A percentile compares a stretch with the other conserved stretches of the same genome.
Conservation (phyloP, 2,888 invertebrate species). For the Thalpophila matura region DNA sequence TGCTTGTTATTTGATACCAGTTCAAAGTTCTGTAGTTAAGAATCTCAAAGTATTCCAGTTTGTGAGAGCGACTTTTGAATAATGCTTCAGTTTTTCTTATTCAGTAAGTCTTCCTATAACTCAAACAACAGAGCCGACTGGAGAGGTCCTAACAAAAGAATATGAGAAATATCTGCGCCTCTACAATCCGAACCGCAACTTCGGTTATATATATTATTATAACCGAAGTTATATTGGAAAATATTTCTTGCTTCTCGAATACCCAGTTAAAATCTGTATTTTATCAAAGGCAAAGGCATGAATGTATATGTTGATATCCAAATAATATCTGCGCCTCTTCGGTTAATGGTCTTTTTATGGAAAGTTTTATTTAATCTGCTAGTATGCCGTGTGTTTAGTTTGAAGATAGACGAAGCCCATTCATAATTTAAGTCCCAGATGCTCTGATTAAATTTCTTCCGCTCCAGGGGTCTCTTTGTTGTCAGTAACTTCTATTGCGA, state of each 20-base stretch:
- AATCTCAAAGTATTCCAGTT: slow-evolving; percentile 69
- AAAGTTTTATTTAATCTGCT: slow-evolving; percentile 61
- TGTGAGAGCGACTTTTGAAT: slow-evolving; percentile 75
- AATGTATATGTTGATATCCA: slow-evolving; percentile 49
- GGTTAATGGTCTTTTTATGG: slow-evolving; percentile 24
- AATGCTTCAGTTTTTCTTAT: slow-evolving; percentile 83
- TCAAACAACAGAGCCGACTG: slow-evolving; percentile 85
- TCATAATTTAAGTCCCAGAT: slow-evolving; percentile 75
- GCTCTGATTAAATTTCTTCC: slow-evolving; percentile 80
- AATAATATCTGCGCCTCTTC: slow-evolving; percentile 29
- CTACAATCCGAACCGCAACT: slow-evolving; percentile 83
- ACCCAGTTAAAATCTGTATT: slow-evolving; percentile 61
- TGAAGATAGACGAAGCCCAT: slow-evolving; percentile 58
- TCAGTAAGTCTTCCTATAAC: slow-evolving; percentile 82
- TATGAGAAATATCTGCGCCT: slow-evolving; percentile 86
- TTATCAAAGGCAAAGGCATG: slow-evolving; percentile 48
- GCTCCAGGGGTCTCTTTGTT: slow-evolving; percentile 75
- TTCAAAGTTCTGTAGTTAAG: slow-evolving; percentile 72
- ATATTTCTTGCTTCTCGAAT: slow-evolving; percentile 81
- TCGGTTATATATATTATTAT: no score
- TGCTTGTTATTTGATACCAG: slow-evolving; percentile 56
- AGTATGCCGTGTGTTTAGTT: slow-evolving; percentile 57
- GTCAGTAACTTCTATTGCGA: slow-evolving; percentile 73
- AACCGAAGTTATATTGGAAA: slow-evolving; percentile 86
- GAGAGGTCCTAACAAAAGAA: slow-evolving; percentile 86